Base-by-base conservation (phyloP, 2,888 invertebrate genomes). In the Sericinus montela region DNA sequence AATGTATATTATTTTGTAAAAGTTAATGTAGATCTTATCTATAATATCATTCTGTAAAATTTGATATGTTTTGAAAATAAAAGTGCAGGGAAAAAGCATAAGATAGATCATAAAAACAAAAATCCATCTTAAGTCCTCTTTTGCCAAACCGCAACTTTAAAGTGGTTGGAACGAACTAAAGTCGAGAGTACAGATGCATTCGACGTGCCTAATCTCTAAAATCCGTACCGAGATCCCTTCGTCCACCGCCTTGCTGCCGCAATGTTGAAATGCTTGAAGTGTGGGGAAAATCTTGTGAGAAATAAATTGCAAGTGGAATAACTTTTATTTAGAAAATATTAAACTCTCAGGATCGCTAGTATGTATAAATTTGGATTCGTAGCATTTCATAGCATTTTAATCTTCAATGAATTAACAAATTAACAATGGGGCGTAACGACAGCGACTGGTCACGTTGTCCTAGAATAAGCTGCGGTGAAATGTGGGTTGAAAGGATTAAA, bases 201-300 rank as follows among this genome's bases (percentile, higher is more conserved):
- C 66, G 69, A 76, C 74, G 77, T 78, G 75, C 70, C 72, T 80
- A 80, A 80, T 81, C 80, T 76, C 68, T 60, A 59, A 72, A 80
- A 79, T 78, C 78, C 74, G 62, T 62, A 62, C 56, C 56, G 62
- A 69, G 57, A 52, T 58, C 51, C 54, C 52, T 53, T 48, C 38
- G 48, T 53, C 53, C 54, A 52, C 58, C 54, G 52, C 53, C 48
- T 42, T 42, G 45, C 49, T 53, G 52, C 39, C 53, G 53, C 51
- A 43, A 55, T 48, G 55, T 48, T 29, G 56, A 48, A 55, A 62
- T 54, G 57, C 46, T 6, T 30, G 30, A 30, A 30, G 30, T 30
- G n/a, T 1, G 25, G 30, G 11, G 30, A n/a, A 30, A 30, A 30
- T 30, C 13, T 11, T 4, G 11, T 7, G 25, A 30, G 11, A 30